These are phyloP conservation scores for Phrynocephalus versicolor DNA, from an alignment of 2,113 vertebrate species.

Conservation along the genomic window DNA sequence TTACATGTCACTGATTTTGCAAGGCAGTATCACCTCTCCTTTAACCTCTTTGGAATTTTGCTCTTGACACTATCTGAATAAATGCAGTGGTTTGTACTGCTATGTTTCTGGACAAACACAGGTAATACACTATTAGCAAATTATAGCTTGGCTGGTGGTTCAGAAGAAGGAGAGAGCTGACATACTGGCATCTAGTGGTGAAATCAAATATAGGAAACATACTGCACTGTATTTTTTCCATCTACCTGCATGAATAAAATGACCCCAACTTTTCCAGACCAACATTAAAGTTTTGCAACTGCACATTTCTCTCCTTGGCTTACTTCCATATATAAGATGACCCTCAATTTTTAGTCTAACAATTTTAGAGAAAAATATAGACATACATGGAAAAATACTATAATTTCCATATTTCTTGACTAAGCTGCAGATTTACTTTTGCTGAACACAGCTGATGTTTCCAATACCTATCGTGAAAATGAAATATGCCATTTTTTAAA, in stretches of 20 bases:
- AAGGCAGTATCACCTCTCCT: neutral
- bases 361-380: too few relatives aligned
- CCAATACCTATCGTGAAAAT: neutral
- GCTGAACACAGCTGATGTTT: neutral
- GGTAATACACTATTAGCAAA: neutral
- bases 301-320: too few relatives aligned
- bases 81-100: neutral
- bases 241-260: too few relatives aligned
- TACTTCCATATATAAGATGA: too few relatives aligned
- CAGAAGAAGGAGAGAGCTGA: neutral
- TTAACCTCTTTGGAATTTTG: neutral
- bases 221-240: too few relatives aligned
- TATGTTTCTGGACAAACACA: neutral
- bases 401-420: neutral
- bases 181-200: slow-evolving; percentile 58
- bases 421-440: neutral
- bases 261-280: too few relatives aligned
- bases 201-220: neutral
- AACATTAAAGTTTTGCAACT: too few relatives aligned
- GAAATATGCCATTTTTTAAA: neutral
- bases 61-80: accelerated
- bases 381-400: too few relatives aligned
- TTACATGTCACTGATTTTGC: neutral
- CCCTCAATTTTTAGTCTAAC: too few relatives aligned
- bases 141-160: too few relatives aligned